Evolutionary conservation across 2,113 vertebrate species (phyloP).

Genomic region (Tetrax tetrax): DNA sequence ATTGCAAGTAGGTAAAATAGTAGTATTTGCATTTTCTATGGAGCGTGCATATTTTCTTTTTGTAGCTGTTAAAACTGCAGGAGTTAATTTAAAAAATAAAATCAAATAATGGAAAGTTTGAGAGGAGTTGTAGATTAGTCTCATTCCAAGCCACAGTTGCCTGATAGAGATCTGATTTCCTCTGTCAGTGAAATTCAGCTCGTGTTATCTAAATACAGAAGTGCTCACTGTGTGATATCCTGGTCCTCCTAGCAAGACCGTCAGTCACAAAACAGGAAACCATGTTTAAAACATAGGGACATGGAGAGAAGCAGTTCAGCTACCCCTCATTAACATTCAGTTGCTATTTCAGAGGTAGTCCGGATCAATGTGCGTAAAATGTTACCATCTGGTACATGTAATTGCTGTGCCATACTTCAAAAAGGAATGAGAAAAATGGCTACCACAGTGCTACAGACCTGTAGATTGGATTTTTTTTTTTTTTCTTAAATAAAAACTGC

Average conservation of each 20-base stretch:
- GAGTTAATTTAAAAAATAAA: neutral
- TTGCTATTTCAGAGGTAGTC: slow-evolving; percentile 48
- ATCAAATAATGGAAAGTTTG: neutral
- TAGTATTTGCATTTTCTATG: neutral
- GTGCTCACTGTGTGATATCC: neutral
- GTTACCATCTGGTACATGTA: slow-evolving; percentile 50
- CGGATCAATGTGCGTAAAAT: slow-evolving; percentile 45
- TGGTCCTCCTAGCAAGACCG: neutral
- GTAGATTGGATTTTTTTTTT: neutral
- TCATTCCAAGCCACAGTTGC: neutral
- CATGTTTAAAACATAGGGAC: neutral
- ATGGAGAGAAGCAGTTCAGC: neutral
- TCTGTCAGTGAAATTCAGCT: neutral
- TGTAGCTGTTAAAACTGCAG: neutral
- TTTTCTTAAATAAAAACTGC: neutral
- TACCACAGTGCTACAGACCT: neutral
- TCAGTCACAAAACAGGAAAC: neutral
- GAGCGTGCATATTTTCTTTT: neutral
- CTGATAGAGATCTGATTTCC: neutral
- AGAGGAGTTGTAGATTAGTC: neutral
- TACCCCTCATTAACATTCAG: slow-evolving; percentile 44
- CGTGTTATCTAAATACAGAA: neutral
- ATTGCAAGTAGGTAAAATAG: neutral
- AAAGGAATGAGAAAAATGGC: slow-evolving; percentile 2
- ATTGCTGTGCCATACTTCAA: neutral